Evolutionary conservation across 2,113 vertebrate species (phyloP), one percentile per base, ranked within the genome.

Genomic region (Poeciliopsis retropinna): DNA sequence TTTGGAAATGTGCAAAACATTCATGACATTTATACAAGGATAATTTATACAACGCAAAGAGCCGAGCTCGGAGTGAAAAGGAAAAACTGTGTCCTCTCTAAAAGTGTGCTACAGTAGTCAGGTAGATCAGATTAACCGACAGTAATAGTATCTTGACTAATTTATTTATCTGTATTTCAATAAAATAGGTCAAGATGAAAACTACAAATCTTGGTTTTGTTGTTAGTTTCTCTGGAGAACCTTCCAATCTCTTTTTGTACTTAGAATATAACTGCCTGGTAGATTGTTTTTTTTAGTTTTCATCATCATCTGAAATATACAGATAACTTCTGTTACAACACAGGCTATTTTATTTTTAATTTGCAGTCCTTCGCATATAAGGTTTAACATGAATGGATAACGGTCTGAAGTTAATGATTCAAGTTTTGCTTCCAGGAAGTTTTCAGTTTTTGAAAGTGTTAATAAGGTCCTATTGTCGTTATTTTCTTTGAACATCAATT

Each of bases 191-290:
- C 31, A 74, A 73, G 64, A 37, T 37, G 14, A 66, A 57, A 68
- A 70, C 71, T 61, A 65, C 76, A 72, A 72, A 76, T 85, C 73
- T 81, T 70, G 41, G 65, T 80, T 75, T 62, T 78, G 65, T 82
- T 41, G 15, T 47, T 60, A 34, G 61, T 60, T 64, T 64, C 64
- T 44, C 57, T 57, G 14, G 30, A 51, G n/a, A 73, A 25, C 22
- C 25, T 57, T 57, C 51, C 51, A 4, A 27, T 37, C 51, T 60
- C 30, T 69, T 39, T 14, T n/a, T 19, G 44, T 64, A 11, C 32
- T 71, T 39, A 32, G 72, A 67, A 79, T 79, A 82, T 63, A 17
- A 19, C 27, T 27, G 28, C 17, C 30, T 65, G 64, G 19, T 22
- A 37, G 74, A 27, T 67, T 51, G 57, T n/a, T 29, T 37, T n/a